Base-by-base conservation (phyloP, 35 echinoderm and acorn worm genomes). In the Eucidaris tribuloides region DNA sequence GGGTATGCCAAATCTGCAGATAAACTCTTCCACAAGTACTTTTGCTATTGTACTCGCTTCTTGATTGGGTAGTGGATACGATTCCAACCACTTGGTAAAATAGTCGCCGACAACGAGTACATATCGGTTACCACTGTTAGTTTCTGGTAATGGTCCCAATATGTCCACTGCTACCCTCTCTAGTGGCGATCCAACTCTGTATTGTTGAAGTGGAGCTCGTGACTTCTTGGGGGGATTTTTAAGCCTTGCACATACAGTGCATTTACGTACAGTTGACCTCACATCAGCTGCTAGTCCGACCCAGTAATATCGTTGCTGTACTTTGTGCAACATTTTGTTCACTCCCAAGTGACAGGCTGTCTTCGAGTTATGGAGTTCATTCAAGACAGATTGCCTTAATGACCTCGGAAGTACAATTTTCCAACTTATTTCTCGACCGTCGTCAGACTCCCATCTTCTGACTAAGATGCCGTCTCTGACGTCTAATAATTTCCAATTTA, bases 121-220 rank as follows among this genome's bases (percentile, higher is more conserved):
- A 43, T 94, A 94, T 5, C 57, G 38, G 57, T 89, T 88, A 15
- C 92, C 92, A 46, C 68, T 54, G n/a, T 87, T 49, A n/a, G 70
- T 83, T 25, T 65, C 83, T 37, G 82, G 92, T 30, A 96, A 76
- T n/a, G 93, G 93, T 20, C 93, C 87, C 2, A 87, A n/a, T 3
- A 87, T 91, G 60, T 91, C 88, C 22, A 91, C 78, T 20, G 93
- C 88, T 38, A 90, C 88, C n/a, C 87, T 74, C 17, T 96, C 93
- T 34, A 96, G 20, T 0, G 92, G 87, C 19, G 61, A 78, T n/a
- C 82, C 82, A 45, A 91, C 71, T 49, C 32, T 49, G 41, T 85
- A 84, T 71, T 91, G 45, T n/a, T 65, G 65, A 2, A 91, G 32
- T 2, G 68, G 71, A 1, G 88, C 82, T 63, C 63, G 66, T 17